These are phyloP conservation scores for Oxyteleia sp. DNA, from an alignment of 2,888 invertebrate species.

Conservation along the genomic window DNA sequence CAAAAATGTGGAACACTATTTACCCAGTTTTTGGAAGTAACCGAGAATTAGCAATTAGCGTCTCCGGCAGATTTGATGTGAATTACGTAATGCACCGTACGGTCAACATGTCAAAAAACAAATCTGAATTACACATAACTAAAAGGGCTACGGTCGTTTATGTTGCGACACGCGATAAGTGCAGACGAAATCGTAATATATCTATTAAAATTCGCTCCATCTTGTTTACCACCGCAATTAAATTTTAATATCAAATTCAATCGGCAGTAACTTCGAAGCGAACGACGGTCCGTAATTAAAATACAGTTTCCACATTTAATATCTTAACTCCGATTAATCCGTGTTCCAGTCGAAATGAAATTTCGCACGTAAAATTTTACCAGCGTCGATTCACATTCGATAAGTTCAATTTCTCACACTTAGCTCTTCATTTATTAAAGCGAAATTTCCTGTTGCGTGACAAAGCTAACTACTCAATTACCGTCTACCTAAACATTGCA, in stretches of 20 bases:
- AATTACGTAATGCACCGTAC: too few relatives aligned
- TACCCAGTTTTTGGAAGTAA: background rate
- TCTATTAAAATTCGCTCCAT: too few relatives aligned
- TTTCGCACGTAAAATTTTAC: background rate
- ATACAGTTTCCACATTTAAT: background rate
- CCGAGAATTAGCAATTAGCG: constrained; percentile 17
- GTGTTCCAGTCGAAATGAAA: constrained; percentile 7
- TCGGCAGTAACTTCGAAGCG: background rate
- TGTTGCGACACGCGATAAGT: too few relatives aligned
- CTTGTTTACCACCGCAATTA: too few relatives aligned
- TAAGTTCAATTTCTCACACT: constrained; percentile 34
- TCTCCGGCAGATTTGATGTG: too few relatives aligned
- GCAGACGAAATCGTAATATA: too few relatives aligned
- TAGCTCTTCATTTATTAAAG: constrained; percentile 34
- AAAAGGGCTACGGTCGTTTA: too few relatives aligned
- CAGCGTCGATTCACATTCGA: background rate
- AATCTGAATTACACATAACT: too few relatives aligned
- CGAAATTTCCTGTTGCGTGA: constrained; percentile 33
- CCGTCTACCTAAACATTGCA: constrained; percentile 9
- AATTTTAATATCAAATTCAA: background rate
- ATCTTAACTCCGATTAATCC: constrained; percentile 7
- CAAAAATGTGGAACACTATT: background rate
- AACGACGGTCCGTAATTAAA: background rate
- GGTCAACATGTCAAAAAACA: too few relatives aligned
- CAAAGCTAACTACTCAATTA: constrained; percentile 47